A percentile compares a stretch with the other conserved stretches of the same genome.
These are phyloP conservation scores for Manis crassicaudata DNA, from an alignment of 2,797 vertebrate species.

Conservation along the genomic window DNA sequence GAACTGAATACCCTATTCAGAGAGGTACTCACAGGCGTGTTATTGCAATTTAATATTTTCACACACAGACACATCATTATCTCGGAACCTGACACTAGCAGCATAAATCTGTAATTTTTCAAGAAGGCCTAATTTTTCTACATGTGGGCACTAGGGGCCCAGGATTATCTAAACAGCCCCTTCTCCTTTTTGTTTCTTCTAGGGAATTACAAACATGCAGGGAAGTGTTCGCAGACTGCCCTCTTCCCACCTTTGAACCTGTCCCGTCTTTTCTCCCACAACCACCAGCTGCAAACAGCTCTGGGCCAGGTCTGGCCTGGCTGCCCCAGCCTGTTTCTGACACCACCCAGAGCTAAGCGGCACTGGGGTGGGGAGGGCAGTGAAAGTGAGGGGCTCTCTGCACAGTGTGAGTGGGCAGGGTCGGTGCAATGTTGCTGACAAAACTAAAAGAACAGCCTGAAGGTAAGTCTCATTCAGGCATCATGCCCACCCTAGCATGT, in stretches of 20 bases:
- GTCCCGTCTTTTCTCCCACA: not conserved
- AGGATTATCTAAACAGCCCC: slow-evolving; percentile 69
- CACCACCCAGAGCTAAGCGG: accelerated
- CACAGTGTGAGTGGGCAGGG: not conserved
- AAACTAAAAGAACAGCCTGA: not conserved
- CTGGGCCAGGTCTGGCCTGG: not conserved
- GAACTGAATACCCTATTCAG: slow-evolving; percentile 95
- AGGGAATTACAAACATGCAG: not conserved
- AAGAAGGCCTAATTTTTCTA: slow-evolving; percentile 77
- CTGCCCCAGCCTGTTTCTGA: not conserved
- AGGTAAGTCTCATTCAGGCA: accelerated
- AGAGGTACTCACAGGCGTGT: slow-evolving; percentile 93
- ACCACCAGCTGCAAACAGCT: not conserved
- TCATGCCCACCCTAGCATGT: not conserved
- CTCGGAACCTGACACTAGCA: slow-evolving; percentile 94
- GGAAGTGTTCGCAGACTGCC: accelerated
- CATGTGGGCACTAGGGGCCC: slow-evolving; percentile 69
- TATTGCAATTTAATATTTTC: slow-evolving; percentile 99
- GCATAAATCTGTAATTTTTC: slow-evolving; percentile 90
- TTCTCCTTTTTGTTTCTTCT: slow-evolving; percentile 34
- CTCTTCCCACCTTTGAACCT: not conserved
- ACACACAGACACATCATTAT: slow-evolving; percentile 97
- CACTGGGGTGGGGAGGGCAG: not conserved
- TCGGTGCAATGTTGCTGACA: accelerated
- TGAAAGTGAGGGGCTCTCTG: accelerated